These are phyloP conservation scores for Acrocera orbiculus DNA, from an alignment of 2,888 invertebrate genomes.

Conservation along the genomic window DNA sequence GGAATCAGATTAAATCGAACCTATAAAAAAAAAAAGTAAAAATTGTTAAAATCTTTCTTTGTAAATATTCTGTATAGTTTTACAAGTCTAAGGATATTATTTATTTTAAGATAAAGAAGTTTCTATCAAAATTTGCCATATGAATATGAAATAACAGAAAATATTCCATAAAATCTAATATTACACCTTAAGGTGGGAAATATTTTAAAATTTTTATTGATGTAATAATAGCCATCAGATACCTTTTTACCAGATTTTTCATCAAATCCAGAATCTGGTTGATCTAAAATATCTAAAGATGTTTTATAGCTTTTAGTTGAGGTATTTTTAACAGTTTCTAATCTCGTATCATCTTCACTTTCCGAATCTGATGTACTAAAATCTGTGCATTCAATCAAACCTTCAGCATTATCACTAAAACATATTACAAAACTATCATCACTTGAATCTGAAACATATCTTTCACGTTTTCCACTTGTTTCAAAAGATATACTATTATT, in stretches of 20 bases:
- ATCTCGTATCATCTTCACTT: neutral
- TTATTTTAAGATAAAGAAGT: too few species aligned
- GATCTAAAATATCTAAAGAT: conserved; percentile 1
- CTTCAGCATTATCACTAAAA: conserved; percentile 14
- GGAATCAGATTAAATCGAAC: conserved; percentile 40
- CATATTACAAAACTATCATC: conserved; percentile 17
- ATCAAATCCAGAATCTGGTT: conserved; percentile 16
- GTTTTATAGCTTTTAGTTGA: conserved; percentile 5
- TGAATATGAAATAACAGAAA: too few species aligned
- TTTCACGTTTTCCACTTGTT: too few species aligned
- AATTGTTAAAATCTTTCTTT: neutral
- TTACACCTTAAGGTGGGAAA: too few species aligned
- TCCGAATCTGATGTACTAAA: conserved; percentile 4
- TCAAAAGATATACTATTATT: too few species aligned
- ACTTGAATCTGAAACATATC: conserved; percentile 18
- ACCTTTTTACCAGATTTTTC: conserved; percentile 15
- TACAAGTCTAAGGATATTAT: too few species aligned
- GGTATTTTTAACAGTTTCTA: conserved; percentile 3
- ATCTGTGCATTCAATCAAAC: conserved; percentile 7
- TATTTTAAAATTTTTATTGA: too few species aligned
- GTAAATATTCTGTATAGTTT: too few species aligned
- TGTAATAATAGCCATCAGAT: too few species aligned
- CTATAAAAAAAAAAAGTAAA: conserved; percentile 25
- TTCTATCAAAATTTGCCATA: too few species aligned
- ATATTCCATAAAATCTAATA: too few species aligned